A percentile compares a stretch with the other conserved stretches of the same genome.
Conservation (phyloP, 2,113 vertebrate species). For the Gymnarchus niloticus region DNA sequence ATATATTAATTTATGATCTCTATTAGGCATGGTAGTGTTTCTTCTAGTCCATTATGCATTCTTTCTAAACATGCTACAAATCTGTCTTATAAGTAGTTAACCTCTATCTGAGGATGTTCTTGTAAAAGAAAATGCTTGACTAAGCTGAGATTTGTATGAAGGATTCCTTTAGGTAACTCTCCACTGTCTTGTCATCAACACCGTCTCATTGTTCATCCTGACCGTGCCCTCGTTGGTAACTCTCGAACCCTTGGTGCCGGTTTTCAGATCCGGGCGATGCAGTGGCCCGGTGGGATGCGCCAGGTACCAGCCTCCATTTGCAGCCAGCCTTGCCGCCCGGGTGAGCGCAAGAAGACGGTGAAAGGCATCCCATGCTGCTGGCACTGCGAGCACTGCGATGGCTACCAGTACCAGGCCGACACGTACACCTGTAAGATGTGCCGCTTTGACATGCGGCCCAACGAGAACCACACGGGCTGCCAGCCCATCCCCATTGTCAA, state of each 20-base stretch:
- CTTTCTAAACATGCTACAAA: not conserved
- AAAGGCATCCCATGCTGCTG: constrained; percentile 94
- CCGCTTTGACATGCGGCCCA: constrained; percentile 84
- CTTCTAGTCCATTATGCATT: not conserved
- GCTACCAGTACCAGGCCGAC: constrained; percentile 91
- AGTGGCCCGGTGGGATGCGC: constrained; percentile 74
- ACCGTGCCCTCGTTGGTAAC: not conserved
- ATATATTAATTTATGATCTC: not conserved
- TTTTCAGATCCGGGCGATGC: constrained; percentile 76
- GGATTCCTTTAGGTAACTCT: too few relatives aligned
- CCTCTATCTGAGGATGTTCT: not conserved
- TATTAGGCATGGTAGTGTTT: not conserved
- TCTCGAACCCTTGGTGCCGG: not conserved
- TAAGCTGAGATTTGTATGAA: too few relatives aligned
- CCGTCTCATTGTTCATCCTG: not conserved
- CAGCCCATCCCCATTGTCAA: constrained; percentile 87
- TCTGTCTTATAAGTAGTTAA: not conserved
- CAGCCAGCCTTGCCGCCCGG: constrained; percentile 83
- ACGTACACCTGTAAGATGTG: constrained; percentile 88
- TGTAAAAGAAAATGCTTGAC: not conserved
- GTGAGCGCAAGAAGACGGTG: constrained; percentile 86
- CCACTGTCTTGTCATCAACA: too few relatives aligned
- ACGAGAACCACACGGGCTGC: constrained; percentile 85
- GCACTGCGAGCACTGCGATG: constrained; percentile 91
- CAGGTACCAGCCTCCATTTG: constrained; percentile 83